Evolutionary conservation across 64 coral and sea anemone genomes (phyloP).

Genomic region (Actinia equina): DNA sequence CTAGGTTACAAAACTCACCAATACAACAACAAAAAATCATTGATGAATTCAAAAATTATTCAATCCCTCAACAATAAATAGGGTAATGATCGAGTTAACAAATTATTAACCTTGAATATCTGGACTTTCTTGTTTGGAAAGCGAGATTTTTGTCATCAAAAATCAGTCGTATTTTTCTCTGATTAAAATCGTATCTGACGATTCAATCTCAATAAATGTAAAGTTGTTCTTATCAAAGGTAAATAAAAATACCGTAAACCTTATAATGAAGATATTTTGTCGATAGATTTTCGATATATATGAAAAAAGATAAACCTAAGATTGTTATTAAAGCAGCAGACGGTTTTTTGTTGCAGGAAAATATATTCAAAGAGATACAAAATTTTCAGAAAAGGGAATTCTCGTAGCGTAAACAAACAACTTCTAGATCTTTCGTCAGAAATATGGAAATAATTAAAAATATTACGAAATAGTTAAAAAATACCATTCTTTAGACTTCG

Average conservation of each 20-base stretch:
- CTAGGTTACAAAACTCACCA: neutral
- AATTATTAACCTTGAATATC: neutral
- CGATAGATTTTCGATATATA: neutral
- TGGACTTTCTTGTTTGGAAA: neutral
- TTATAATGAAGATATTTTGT: neutral
- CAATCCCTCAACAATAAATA: neutral
- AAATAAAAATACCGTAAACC: neutral
- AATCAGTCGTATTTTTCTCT: neutral
- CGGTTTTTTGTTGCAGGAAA: neutral
- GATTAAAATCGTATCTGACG: neutral
- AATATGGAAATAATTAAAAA: neutral
- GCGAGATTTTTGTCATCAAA: no score
- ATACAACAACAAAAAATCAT: neutral
- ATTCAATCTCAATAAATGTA: slow-evolving; percentile 1
- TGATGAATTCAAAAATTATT: neutral
- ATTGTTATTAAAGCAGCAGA: neutral
- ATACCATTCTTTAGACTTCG: neutral
- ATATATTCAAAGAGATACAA: neutral
- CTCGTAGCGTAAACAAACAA: neutral
- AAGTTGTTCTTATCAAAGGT: neutral
- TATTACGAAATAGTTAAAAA: neutral
- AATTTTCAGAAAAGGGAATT: neutral
- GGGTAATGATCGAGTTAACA: neutral
- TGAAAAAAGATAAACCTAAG: neutral
- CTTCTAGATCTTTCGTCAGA: slow-evolving; percentile 8